A percentile compares a stretch with the other conserved stretches of the same genome.
These are phyloP conservation scores for Karalla daura DNA, from an alignment of 2,797 vertebrate genomes.

Conservation along the genomic window DNA sequence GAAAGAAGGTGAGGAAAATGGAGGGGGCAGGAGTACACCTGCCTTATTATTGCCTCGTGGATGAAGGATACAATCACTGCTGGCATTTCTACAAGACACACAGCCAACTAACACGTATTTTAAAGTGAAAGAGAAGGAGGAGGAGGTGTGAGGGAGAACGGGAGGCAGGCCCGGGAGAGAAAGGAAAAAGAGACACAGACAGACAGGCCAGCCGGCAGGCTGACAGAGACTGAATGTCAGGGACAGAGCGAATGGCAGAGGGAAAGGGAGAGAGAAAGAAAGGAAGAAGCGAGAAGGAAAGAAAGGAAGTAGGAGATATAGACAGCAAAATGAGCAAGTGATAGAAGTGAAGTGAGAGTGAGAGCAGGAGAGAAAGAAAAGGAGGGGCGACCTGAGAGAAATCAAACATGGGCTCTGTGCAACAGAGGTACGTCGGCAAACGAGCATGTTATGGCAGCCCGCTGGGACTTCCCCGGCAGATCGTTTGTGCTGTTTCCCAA, in stretches of 20 bases:
- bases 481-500: constrained; percentile 86
- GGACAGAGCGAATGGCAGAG: constrained; percentile 38
- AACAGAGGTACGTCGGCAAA: constrained; percentile 83
- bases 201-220: constrained; percentile 72
- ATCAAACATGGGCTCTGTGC: constrained; percentile 84
- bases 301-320: constrained; percentile 68
- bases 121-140: constrained; percentile 68
- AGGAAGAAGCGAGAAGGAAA: constrained; percentile 9
- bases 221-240: constrained; percentile 64
- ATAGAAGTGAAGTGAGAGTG: constrained; percentile 74
- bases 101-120: constrained; percentile 80
- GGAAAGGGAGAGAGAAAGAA: background rate
- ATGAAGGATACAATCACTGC: constrained; percentile 78
- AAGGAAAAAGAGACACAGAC: constrained; percentile 48
- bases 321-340: constrained; percentile 75
- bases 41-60: constrained; percentile 75
- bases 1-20: constrained; percentile 63
- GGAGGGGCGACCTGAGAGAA: constrained; percentile 82
- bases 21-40: constrained; percentile 59
- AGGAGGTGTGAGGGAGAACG: constrained; percentile 57
- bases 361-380: constrained; percentile 66
- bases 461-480: constrained; percentile 84
- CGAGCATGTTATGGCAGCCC: constrained; percentile 84
- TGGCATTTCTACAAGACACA: constrained; percentile 79
- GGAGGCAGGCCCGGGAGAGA: constrained; percentile 53